These are phyloP conservation scores for Euphonia xanthogaster DNA, from an alignment of 2,797 vertebrate species.

Conservation along the genomic window DNA sequence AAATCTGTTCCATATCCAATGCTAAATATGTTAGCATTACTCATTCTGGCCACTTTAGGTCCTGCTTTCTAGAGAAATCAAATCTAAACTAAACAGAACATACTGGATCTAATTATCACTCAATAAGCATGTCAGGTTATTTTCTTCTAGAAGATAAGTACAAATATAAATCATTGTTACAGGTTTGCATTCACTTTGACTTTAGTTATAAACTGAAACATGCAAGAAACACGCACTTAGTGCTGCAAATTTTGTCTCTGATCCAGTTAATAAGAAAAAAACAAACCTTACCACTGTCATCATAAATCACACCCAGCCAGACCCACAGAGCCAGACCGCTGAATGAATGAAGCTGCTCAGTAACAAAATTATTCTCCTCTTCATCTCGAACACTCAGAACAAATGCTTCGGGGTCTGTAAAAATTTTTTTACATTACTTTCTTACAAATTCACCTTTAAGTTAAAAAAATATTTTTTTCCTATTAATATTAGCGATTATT, in stretches of 20 bases:
- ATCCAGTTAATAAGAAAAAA: neutral
- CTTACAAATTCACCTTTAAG: neutral
- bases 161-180: neutral
- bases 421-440: neutral
- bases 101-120: neutral
- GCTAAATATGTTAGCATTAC: neutral
- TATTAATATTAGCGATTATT: neutral
- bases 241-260: neutral
- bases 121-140: neutral
- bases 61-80: slow-evolving; percentile 14
- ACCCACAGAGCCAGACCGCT: slow-evolving; percentile 83
- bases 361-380: slow-evolving; percentile 88
- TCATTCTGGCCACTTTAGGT: neutral
- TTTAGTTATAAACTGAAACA: neutral
- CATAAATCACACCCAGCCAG: slow-evolving; percentile 86
- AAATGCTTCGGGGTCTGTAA: slow-evolving; percentile 81
- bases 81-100: neutral
- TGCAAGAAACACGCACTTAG: neutral
- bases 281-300: slow-evolving; percentile 68
- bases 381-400: slow-evolving; percentile 86
- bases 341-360: slow-evolving; percentile 82
- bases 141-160: neutral
- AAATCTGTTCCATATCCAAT: neutral
- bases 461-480: neutral
- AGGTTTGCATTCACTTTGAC: neutral